Evolutionary conservation across 2,113 vertebrate species (phyloP).

Genomic region (Bubo bubo): DNA sequence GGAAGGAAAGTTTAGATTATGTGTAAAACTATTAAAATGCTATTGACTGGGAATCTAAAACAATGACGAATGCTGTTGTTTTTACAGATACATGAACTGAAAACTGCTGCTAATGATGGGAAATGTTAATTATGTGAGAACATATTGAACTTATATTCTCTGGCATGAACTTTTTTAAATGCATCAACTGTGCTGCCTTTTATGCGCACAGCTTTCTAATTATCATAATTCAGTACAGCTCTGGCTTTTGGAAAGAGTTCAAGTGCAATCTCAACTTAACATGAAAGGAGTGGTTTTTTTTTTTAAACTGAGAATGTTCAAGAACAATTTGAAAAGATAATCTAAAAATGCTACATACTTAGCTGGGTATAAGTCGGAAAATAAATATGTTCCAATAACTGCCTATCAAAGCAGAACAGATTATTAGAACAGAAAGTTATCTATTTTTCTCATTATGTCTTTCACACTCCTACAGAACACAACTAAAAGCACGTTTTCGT

Average conservation of each 20-base stretch:
- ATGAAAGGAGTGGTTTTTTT: constrained; percentile 67
- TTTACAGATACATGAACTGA: constrained; percentile 79
- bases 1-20: constrained; percentile 35
- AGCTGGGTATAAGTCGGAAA: constrained; percentile 43
- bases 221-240: constrained; percentile 82
- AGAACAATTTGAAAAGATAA: constrained; percentile 75
- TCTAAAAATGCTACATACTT: constrained; percentile 65
- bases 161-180: constrained; percentile 79
- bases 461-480: constrained; percentile 1
- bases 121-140: constrained; percentile 84
- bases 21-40: constrained; percentile 67
- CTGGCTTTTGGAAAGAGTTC: constrained; percentile 76
- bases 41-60: constrained; percentile 61
- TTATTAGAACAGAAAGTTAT: constrained; percentile 35
- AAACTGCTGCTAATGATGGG: constrained; percentile 80
- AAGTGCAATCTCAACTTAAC: constrained; percentile 80
- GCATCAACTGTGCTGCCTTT: constrained; percentile 75
- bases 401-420: constrained; percentile 32
- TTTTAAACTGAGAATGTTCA: constrained; percentile 67
- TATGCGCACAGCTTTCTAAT: constrained; percentile 81
- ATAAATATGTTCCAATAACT: constrained; percentile 36
- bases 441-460: neutral
- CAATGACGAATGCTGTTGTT: constrained; percentile 73
- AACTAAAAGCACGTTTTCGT: constrained; percentile 3
- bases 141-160: constrained; percentile 84